Evolutionary conservation across 2,888 invertebrate genomes (phyloP).

Genomic region (Coleophora flavipennella): DNA sequence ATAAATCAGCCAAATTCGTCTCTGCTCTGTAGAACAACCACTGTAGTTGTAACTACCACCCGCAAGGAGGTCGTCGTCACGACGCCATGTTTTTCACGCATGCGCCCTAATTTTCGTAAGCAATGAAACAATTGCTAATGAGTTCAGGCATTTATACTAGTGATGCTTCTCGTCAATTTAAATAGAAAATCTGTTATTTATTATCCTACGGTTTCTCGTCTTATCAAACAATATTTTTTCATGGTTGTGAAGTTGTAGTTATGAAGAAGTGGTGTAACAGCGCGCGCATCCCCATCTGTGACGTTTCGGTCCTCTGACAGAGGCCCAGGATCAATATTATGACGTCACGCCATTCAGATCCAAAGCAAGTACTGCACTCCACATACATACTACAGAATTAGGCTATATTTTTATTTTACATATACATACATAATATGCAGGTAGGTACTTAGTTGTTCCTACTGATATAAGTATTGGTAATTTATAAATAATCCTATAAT

Average conservation of each 20-base stretch:
- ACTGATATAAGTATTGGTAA: too few relatives aligned
- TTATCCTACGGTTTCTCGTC: too few relatives aligned
- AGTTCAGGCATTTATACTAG: slow-evolving; percentile 9
- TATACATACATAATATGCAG: too few relatives aligned
- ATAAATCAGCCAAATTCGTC: slow-evolving; percentile 21
- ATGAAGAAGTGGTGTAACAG: slow-evolving; percentile 13
- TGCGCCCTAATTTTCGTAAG: slow-evolving; percentile 45
- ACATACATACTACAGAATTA: too few relatives aligned
- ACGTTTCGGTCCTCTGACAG: slow-evolving; percentile 33
- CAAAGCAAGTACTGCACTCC: slow-evolving; percentile 24
- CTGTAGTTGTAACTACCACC: too few relatives aligned
- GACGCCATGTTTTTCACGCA: slow-evolving; percentile 63
- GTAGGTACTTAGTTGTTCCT: too few relatives aligned
- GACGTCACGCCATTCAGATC: slow-evolving; percentile 62
- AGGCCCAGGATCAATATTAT: slow-evolving; percentile 46
- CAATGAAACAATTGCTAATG: slow-evolving; percentile 50
- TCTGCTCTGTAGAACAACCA: slow-evolving; percentile 32
- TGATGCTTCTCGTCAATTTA: too few relatives aligned
- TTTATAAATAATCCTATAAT: too few relatives aligned
- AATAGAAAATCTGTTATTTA: too few relatives aligned
- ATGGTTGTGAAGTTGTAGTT: too few relatives aligned
- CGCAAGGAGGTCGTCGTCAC: slow-evolving; percentile 46
- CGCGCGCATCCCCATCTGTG: slow-evolving; percentile 39
- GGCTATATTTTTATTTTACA: too few relatives aligned
- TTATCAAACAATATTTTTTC: too few relatives aligned